Evolutionary conservation across 2,888 invertebrate genomes (phyloP).

Genomic region (Caenorhabditis panamensis): DNA sequence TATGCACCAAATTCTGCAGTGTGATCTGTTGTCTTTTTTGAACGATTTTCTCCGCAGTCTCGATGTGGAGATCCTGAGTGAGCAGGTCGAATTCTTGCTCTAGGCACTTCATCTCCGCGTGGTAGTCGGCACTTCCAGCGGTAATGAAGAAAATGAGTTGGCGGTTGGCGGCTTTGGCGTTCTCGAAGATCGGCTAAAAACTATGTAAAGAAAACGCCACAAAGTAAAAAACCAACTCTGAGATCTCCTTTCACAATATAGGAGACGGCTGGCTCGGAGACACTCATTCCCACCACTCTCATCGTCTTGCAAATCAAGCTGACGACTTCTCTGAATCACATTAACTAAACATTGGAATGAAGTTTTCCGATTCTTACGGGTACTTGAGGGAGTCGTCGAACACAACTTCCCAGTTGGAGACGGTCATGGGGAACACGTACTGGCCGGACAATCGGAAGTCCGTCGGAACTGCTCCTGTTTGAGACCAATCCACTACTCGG

Average conservation of each 20-base stretch:
- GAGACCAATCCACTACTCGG: neutral
- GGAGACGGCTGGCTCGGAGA: neutral
- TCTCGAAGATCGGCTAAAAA: too few species aligned
- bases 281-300: neutral
- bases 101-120: conserved; percentile 35
- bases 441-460: conserved; percentile 4
- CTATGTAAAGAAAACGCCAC: neutral
- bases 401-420: conserved; percentile 16
- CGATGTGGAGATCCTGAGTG: conserved; percentile 42
- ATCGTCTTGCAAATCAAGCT: neutral
- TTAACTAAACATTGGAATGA: neutral
- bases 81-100: conserved; percentile 45
- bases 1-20: conserved; percentile 34
- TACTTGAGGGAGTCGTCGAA: neutral
- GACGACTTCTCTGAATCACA: neutral
- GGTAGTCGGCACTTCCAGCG: neutral
- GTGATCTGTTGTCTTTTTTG: conserved; percentile 31
- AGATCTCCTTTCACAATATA: neutral
- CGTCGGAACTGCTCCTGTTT: neutral
- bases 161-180: neutral
- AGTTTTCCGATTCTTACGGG: neutral
- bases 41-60: conserved; percentile 9
- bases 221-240: neutral
- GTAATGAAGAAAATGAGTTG: conserved; percentile 41
- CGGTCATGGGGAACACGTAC: neutral